phyloP scores from a whole-genome alignment of 2,113 vertebrate species.

The Coturnix japonica region DNA sequence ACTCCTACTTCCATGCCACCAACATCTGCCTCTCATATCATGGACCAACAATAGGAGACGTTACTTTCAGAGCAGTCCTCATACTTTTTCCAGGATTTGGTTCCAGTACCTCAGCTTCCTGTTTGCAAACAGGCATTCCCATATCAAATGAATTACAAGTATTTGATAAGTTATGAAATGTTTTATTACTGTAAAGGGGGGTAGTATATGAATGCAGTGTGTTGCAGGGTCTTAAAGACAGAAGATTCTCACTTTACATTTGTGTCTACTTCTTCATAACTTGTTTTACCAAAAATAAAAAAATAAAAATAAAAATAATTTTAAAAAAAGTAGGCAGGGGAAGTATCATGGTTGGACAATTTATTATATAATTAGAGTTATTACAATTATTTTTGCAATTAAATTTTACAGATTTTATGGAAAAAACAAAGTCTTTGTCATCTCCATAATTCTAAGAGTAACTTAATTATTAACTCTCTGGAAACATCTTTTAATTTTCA shows the following conservation, averaged over 20 bases:
- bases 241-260: neutral
- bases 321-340: neutral
- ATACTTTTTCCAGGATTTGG: neutral
- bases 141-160: neutral
- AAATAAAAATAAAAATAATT: rapidly evolving
- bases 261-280: neutral
- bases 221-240: neutral
- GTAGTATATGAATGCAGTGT: neutral
- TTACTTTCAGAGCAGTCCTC: too few species aligned
- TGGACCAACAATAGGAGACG: too few species aligned
- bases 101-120: neutral
- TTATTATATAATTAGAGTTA: neutral
- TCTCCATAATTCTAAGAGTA: neutral
- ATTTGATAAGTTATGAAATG: neutral
- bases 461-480: neutral
- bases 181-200: neutral
- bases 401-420: neutral
- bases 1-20: too few species aligned
- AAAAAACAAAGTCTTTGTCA: neutral
- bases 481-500: neutral
- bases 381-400: neutral
- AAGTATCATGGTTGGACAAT: neutral
- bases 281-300: neutral
- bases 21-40: too few species aligned
- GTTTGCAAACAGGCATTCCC: neutral